A percentile compares a stretch with the other conserved stretches of the same genome.
phyloP scores from a whole-genome alignment of 2,797 vertebrate species.

The Synaphobranchus kaupii region DNA sequence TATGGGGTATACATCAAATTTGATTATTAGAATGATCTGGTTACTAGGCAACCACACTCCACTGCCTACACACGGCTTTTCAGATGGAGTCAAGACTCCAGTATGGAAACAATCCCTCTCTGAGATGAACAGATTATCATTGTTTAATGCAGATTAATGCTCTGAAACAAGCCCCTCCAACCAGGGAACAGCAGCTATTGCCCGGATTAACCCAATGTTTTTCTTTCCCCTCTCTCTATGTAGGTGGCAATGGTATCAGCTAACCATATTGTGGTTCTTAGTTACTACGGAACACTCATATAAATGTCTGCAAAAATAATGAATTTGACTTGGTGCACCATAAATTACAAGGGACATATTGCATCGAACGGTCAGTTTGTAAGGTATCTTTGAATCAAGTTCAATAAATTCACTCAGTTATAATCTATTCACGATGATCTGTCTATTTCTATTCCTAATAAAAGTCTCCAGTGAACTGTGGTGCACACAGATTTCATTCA shows the following conservation, averaged over 20 bases:
- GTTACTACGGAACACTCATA: neutral
- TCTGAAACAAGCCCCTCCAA: neutral
- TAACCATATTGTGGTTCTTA: neutral
- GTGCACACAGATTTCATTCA: neutral
- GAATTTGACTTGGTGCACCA: neutral
- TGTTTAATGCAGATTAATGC: conserved; percentile 13
- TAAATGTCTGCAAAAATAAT: neutral
- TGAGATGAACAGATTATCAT: neutral
- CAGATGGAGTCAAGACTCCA: conserved; percentile 1
- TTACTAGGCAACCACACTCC: conserved; percentile 51
- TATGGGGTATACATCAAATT: conserved; percentile 37
- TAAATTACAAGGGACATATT: neutral
- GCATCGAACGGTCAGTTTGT: neutral
- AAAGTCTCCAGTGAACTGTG: neutral
- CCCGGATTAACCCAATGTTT: neutral
- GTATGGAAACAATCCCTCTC: conserved; percentile 9
- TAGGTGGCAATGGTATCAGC: conserved; percentile 1
- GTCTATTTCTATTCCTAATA: neutral
- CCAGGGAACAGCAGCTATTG: neutral
- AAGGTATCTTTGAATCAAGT: neutral
- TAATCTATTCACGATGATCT: neutral
- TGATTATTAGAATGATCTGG: conserved; percentile 50
- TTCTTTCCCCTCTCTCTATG: neutral
- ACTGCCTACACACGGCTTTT: conserved; percentile 13
- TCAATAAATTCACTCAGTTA: neutral